Conservation (phyloP, 2,888 invertebrate genomes). For the Chrysotoxum bicinctum region DNA sequence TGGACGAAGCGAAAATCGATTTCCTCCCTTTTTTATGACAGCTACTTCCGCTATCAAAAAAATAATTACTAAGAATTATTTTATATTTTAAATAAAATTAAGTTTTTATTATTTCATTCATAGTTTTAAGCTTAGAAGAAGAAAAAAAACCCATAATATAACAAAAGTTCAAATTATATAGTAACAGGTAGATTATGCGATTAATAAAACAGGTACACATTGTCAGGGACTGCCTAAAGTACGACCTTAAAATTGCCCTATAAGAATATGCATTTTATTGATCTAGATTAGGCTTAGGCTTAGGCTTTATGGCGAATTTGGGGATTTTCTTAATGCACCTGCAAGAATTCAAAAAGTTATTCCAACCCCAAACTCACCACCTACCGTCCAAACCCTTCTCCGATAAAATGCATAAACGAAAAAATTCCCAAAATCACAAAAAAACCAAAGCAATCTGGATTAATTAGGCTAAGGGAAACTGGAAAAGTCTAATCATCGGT, state of each 20-base stretch:
- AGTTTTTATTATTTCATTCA: not conserved
- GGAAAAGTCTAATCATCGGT: slow-evolving; percentile 63
- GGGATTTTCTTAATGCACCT: too few species aligned
- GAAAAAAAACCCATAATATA: too few species aligned
- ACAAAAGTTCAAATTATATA: too few species aligned
- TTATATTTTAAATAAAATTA: not conserved
- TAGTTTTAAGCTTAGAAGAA: not conserved
- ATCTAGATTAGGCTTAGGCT: not conserved
- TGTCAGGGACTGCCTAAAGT: not conserved
- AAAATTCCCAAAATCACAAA: not conserved
- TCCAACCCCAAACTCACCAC: not conserved
- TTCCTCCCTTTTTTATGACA: not conserved
- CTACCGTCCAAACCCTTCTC: not conserved
- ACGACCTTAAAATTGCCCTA: not conserved
- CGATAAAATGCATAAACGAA: not conserved
- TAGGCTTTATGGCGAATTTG: too few species aligned
- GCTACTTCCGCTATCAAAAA: not conserved
- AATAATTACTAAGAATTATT: not conserved
- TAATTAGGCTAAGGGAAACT: slow-evolving; percentile 25
- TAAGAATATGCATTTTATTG: not conserved
- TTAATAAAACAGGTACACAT: not conserved
- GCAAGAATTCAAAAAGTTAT: too few species aligned
- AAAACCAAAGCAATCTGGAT: slow-evolving; percentile 46
- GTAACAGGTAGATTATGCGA: not conserved
- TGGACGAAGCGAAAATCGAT: not conserved